Evolutionary conservation across 2,113 vertebrate species (phyloP), one percentile per base, ranked within the genome.

Genomic region (Baryphthengus martii): DNA sequence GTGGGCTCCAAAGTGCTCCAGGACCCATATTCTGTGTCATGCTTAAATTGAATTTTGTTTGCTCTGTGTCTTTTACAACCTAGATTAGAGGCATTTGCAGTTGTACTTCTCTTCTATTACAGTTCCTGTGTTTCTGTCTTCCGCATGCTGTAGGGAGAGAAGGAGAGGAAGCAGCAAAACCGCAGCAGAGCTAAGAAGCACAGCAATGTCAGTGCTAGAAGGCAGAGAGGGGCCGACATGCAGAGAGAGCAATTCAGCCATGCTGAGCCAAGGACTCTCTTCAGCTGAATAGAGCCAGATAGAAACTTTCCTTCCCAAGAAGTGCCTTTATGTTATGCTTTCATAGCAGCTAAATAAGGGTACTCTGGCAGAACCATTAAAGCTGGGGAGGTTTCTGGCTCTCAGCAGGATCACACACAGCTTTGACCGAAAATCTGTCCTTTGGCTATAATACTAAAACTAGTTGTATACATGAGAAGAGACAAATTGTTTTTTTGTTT

Each of bases 361-460:
- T 49, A n/a, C 42, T 74, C 42, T 56, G 61, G 88, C 75, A 94
- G 93, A 88, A 77, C 35, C 44, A 50, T 83, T 80, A 74, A 89
- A 86, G 49, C 39, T 61, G 55, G 40, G 26, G 76, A n/a, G 55
- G 75, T 76, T 88, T 96, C 85, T 44, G 42, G 33, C 24, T 83
- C 89, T 52, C 71, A 91, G 71, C 29, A 75, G 74, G 50, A 83
- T 95, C 0, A 0, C 39, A 50, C 23, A 24, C 7, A 59, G 49
- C 17, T 90, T 90, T 93, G 42, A 42, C 45, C 90, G 68, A 86
- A 94, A 92, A 74, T n/a, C 59, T 7, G 16, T 73, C 92, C 82
- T 93, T 91, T 67, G 78, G 50, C 72, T 95, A n/a, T 44, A 72
- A 73, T 84, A 40, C 85, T 83, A 52, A 91, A 93, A 72, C 4